Evolutionary conservation across 2,888 invertebrate species (phyloP), one percentile per base, ranked within the genome.

Genomic region (Exocentrus adspersus): DNA sequence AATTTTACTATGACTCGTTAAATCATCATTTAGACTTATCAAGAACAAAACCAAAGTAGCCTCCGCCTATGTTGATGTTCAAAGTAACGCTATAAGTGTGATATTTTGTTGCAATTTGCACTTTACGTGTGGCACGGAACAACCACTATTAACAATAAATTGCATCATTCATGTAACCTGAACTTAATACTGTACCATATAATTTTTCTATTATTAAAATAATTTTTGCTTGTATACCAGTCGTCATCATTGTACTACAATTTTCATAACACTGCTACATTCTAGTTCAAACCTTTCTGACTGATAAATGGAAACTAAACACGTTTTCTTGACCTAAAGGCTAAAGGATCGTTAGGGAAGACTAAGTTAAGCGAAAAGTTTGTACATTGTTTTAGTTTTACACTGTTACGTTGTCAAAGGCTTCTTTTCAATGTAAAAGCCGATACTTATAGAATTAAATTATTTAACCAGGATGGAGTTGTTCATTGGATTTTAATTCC

Each of bases 11-110:
- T 65, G 53, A 68, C 67, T 70, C 62, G 70, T 63, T 68, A 64
- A 68, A 66, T 70, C 65, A 69, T 68, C 66, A 69, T 69, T 72
- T 70, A 66, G 71, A 64, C 63, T 37, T 37, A n/a, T 59, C 67
- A 56, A 57, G 64, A 67, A 64, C 60, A 41, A 67, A 70, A 74
- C 70, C 70, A 74, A 76, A 76, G 75, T 78, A 79, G 78, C 77
- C 75, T 78, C 74, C 73, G 79, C 78, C 77, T 80, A 74, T 77
- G 77, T 79, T 78, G 68, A 74, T 76, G 75, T 77, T 76, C 67
- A 72, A 75, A 74, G 72, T 59, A 51, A 60, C 51, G 78, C 79
- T 78, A 79, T 80, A 76, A 78, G 77, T 80, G 80, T 80, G 77
- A 78, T 73, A 72, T 78, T 78, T 76, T 67, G 72, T 71, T 62